A percentile compares a stretch with the other conserved stretches of the same genome.
Conservation (phyloP, 2,113 vertebrate genomes). For the Podocnemis expansa region DNA sequence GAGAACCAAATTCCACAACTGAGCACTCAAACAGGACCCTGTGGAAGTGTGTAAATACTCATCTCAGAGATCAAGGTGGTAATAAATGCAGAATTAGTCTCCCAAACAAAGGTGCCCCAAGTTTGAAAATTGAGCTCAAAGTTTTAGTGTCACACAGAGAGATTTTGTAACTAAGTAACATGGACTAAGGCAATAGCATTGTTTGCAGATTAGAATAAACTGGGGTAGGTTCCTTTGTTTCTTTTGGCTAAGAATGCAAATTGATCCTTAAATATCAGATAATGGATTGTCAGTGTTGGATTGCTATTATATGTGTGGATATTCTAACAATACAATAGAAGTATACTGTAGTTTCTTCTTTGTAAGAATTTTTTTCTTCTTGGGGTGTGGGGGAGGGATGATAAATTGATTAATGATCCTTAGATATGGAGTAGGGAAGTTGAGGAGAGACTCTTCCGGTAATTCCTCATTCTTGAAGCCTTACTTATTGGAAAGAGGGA, state of each 20-base stretch:
- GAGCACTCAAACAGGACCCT: background rate
- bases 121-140: background rate
- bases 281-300: background rate
- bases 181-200: background rate
- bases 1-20: background rate
- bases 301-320: background rate
- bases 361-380: background rate
- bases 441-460: background rate
- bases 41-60: background rate
- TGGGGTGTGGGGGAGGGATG: fast-evolving
- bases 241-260: background rate
- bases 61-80: background rate
- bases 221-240: background rate
- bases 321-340: background rate
- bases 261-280: background rate
- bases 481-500: background rate
- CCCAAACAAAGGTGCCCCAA: background rate
- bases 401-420: background rate
- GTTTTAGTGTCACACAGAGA: background rate
- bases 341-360: background rate
- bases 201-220: background rate
- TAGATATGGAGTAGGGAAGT: background rate
- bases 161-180: background rate
- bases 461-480: background rate
- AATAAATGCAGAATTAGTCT: background rate